These are phyloP conservation scores for Netelia inedita DNA, from an alignment of 2,888 invertebrate species.

Conservation along the genomic window DNA sequence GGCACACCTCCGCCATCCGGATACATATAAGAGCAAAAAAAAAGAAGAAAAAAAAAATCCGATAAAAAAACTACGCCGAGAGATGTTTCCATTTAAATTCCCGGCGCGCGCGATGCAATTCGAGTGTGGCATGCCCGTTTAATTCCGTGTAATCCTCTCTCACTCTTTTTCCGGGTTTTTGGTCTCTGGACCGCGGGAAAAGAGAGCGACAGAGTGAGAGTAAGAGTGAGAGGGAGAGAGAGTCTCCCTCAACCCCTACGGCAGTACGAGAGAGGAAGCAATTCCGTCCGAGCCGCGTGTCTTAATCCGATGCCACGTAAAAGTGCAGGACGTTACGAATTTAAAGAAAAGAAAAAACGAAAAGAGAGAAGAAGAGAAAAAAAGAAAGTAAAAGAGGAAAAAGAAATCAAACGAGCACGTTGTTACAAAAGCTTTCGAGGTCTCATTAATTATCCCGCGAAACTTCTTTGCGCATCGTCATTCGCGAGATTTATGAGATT, in stretches of 20 bases:
- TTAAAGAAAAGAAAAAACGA: slow-evolving; percentile 33
- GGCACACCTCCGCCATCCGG: slow-evolving; percentile 14
- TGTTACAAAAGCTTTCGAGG: slow-evolving; percentile 40
- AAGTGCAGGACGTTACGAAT: slow-evolving; percentile 52
- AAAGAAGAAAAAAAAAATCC: slow-evolving; percentile 65
- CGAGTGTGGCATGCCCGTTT: slow-evolving; percentile 66
- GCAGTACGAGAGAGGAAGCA: slow-evolving; percentile 42
- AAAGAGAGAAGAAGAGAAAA: background rate
- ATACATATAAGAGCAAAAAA: slow-evolving; percentile 14
- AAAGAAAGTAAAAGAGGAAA: slow-evolving; percentile 14
- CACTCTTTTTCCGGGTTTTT: slow-evolving; percentile 55
- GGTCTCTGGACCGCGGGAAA: background rate
- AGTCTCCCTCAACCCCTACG: slow-evolving; percentile 6
- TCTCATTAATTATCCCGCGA: slow-evolving; percentile 55
- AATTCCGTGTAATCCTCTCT: slow-evolving; percentile 71
- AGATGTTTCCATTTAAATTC: slow-evolving; percentile 71
- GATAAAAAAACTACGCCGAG: slow-evolving; percentile 63
- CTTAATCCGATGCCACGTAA: slow-evolving; percentile 57
- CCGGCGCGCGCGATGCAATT: slow-evolving; percentile 57
- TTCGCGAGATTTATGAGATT: slow-evolving; percentile 33
- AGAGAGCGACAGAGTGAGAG: background rate
- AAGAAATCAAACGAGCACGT: background rate
- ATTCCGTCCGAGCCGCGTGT: slow-evolving; percentile 47
- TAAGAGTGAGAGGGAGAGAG: background rate
- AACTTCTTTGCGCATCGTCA: slow-evolving; percentile 31